These are phyloP conservation scores for Agrotis segetum DNA, from an alignment of 2,888 invertebrate genomes.

Conservation along the genomic window DNA sequence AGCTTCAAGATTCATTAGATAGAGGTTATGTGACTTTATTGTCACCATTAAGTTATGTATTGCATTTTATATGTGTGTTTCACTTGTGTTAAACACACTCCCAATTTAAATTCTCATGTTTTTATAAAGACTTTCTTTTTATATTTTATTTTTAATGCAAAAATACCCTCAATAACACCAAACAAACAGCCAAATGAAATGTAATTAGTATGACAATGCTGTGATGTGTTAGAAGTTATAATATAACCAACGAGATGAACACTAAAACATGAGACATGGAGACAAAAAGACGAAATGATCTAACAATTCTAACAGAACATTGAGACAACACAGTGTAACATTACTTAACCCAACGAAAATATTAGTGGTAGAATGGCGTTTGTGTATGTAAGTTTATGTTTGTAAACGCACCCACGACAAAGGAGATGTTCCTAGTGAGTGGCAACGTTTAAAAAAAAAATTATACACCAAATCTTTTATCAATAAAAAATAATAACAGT, in stretches of 20 bases:
- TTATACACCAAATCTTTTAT: too few relatives aligned
- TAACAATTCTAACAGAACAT: too few relatives aligned
- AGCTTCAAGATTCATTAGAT: background rate
- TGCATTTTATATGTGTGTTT: background rate
- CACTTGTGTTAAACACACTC: background rate
- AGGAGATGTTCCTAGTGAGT: too few relatives aligned
- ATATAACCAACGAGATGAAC: too few relatives aligned
- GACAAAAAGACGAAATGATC: too few relatives aligned
- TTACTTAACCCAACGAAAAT: too few relatives aligned
- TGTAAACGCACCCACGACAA: too few relatives aligned
- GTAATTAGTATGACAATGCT: slow-evolving; percentile 49
- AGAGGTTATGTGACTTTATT: background rate
- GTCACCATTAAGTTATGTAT: background rate
- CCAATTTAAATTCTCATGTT: background rate
- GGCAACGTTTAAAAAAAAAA: too few relatives aligned
- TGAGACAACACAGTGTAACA: too few relatives aligned
- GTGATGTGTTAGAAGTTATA: slow-evolving; percentile 45
- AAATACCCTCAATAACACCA: slow-evolving; percentile 51
- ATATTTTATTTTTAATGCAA: slow-evolving; percentile 31
- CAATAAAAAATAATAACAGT: slow-evolving; percentile 6
- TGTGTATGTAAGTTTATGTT: too few relatives aligned
- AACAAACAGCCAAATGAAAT: slow-evolving; percentile 58
- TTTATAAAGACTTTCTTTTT: background rate
- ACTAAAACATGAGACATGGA: too few relatives aligned
- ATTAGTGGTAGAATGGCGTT: too few relatives aligned